Base-by-base conservation (phyloP, 2,888 invertebrate species). In the Rhorus exstirpatorius region DNA sequence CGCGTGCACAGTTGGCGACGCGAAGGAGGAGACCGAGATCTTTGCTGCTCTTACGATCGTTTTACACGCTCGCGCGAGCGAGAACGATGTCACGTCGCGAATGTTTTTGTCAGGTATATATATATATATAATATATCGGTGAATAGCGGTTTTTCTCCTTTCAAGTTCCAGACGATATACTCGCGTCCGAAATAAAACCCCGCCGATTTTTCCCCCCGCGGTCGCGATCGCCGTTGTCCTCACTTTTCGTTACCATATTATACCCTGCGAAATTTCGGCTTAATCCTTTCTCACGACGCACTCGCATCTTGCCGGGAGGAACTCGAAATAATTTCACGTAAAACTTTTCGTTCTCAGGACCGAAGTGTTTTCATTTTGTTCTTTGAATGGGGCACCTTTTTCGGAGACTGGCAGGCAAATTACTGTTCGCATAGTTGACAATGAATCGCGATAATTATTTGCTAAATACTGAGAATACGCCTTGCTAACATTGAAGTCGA, bases 101-200 rank as follows among this genome's bases (percentile, higher is more conserved):
- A 86, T 83, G 80, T 88, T 89, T 87, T 87, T 87, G 86, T 89
- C 79, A 78, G 44, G 81, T 74, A 71, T 79, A 74, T 74, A 19
- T 55, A n/a, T n/a, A n/a, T n/a, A n/a, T n/a, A n/a, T n/a, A n/a
- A n/a, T n/a, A n/a, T n/a, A n/a, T n/a, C n/a, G n/a, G 51, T 83
- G 83, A 84, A 86, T 84, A 85, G 84, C 81, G 80, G 86, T 79
- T 84, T 81, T 70, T 63, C 83, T 60, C 74, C 81, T 85, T 86
- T 86, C 81, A 79, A 74, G 77, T 58, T 86, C 76, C 72, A 26
- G 74, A 58, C 67, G 65, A 72, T 72, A 68, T 58, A 68, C 77
- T 38, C 26, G 38, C 38, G 53, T 61, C 72, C 67, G 24, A 60
- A 77, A 75, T 80, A 74, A 60, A 70, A 78, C 78, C 83, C 65